Evolutionary conservation across 2,113 vertebrate species (phyloP).

Genomic region (Smithornis capensis): DNA sequence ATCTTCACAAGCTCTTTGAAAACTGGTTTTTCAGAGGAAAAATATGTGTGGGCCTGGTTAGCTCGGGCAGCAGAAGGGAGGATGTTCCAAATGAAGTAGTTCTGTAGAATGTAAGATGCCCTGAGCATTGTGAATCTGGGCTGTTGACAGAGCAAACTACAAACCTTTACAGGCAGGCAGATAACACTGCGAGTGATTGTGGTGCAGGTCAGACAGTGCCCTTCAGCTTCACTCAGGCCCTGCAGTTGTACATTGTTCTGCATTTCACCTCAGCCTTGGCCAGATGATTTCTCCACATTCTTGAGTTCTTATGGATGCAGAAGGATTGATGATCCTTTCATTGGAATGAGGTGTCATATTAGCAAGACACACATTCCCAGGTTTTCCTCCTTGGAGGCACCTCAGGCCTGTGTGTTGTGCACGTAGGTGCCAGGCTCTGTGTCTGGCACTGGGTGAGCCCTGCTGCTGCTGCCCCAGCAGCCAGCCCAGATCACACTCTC

Average conservation of each 20-base stretch:
- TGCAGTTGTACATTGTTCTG: neutral
- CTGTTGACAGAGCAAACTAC: neutral
- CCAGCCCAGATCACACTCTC: neutral
- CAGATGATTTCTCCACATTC: neutral
- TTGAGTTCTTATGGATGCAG: neutral
- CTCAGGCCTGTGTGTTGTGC: rapidly evolving
- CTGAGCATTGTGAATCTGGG: neutral
- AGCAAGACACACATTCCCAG: neutral
- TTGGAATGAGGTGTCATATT: neutral
- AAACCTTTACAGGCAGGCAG: neutral
- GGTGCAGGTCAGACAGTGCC: neutral
- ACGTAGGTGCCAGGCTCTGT: neutral
- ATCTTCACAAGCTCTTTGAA: neutral
- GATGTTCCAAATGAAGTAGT: neutral
- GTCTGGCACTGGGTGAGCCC: neutral
- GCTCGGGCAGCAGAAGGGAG: neutral
- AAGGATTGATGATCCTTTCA: neutral
- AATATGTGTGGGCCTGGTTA: neutral
- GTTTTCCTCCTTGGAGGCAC: neutral
- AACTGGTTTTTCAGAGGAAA: neutral
- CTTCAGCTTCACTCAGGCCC: neutral
- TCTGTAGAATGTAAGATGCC: neutral
- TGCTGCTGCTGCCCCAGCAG: neutral
- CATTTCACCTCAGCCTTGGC: neutral
- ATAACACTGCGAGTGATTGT: neutral